These are phyloP conservation scores for Carlito syrichta DNA, from an alignment of 2,113 vertebrate genomes.

Conservation along the genomic window DNA sequence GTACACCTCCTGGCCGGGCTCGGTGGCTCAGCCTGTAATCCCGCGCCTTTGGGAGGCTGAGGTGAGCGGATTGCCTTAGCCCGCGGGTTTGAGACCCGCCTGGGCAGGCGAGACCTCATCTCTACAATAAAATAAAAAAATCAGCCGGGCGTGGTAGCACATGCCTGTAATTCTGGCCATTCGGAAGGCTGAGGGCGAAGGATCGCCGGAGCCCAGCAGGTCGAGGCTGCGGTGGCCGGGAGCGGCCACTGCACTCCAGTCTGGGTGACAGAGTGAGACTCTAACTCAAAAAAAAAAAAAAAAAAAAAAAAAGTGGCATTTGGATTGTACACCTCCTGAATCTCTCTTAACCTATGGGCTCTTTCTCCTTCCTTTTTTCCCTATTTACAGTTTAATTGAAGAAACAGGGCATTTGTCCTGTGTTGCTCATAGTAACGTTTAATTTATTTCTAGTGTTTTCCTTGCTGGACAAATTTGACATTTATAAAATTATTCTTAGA, in stretches of 20 bases:
- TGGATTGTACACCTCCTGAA: accelerated
- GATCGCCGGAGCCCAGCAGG: not conserved
- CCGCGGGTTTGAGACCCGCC: not conserved
- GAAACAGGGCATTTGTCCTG: not conserved
- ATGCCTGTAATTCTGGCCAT: not conserved
- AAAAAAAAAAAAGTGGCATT: not conserved
- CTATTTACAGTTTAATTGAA: not conserved
- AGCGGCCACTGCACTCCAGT: not conserved
- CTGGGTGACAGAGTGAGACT: not conserved
- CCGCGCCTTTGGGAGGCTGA: too few relatives aligned
- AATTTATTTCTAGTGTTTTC: not conserved
- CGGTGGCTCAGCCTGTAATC: not conserved
- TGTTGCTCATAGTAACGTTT: not conserved
- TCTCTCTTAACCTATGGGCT: not conserved
- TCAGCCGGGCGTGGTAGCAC: not conserved
- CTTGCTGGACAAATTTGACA: not conserved
- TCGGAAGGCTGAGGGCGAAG: not conserved
- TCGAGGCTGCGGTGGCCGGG: not conserved
- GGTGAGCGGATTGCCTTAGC: not conserved
- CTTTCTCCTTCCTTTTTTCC: not conserved
- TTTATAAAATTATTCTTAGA: not conserved
- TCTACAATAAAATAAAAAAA: not conserved
- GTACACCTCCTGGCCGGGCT: not conserved
- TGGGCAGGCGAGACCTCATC: not conserved
- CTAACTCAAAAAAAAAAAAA: not conserved